Evolutionary conservation across 2,113 vertebrate species (phyloP).

Genomic region (Mastomys natalensis): DNA sequence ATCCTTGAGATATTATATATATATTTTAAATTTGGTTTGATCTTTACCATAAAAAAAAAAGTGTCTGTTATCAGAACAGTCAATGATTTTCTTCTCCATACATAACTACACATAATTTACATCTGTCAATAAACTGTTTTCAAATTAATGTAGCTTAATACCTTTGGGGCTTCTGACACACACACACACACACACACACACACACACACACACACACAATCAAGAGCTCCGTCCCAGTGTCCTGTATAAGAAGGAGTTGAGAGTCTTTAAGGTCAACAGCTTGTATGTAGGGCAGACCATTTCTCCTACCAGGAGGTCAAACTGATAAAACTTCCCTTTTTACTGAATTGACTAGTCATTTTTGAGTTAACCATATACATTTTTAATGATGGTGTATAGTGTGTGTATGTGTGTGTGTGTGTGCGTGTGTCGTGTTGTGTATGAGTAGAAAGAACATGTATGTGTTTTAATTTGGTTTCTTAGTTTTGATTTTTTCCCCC

Average conservation of each 20-base stretch:
- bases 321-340: background rate
- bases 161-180: background rate
- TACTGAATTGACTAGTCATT: background rate
- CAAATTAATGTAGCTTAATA: background rate
- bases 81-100: background rate
- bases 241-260: background rate
- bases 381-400: background rate
- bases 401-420: background rate
- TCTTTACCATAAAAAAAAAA: background rate
- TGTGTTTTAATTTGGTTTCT: background rate
- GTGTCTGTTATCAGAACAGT: background rate
- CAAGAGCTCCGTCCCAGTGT: no score
- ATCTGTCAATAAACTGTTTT: background rate
- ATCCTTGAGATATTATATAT: background rate
- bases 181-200: no score
- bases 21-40: background rate
- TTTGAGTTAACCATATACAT: background rate
- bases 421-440: no score
- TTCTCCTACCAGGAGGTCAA: background rate
- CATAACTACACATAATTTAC: background rate
- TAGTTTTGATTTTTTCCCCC: background rate
- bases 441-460: background rate
- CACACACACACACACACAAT: background rate
- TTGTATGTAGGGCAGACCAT: accelerated
- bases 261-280: background rate